These are phyloP conservation scores for Apodemus agrarius DNA, from an alignment of 2,797 vertebrate species.

Conservation along the genomic window DNA sequence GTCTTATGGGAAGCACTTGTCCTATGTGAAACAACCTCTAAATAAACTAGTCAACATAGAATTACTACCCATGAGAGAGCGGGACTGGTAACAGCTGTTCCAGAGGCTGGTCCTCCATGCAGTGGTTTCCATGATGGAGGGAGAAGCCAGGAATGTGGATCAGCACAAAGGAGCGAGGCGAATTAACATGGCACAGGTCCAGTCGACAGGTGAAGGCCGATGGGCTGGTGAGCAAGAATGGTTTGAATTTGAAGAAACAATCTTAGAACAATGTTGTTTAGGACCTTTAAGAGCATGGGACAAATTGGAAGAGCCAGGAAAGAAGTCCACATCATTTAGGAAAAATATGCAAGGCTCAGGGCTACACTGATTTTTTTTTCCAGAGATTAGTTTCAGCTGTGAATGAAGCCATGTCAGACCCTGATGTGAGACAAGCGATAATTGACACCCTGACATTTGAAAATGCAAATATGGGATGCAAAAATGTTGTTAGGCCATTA, in stretches of 20 bases:
- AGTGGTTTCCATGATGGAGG: background rate
- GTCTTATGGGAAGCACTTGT: background rate
- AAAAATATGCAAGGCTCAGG: background rate
- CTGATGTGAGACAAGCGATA: too few relatives aligned
- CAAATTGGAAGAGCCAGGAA: background rate
- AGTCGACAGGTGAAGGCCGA: background rate
- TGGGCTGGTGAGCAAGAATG: background rate
- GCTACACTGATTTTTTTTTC: too few relatives aligned
- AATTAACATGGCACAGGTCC: background rate
- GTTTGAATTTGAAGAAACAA: background rate
- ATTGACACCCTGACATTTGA: too few relatives aligned
- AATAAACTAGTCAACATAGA: background rate
- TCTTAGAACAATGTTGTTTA: background rate
- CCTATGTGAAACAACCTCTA: background rate
- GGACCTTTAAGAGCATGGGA: background rate
- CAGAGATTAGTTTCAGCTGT: too few relatives aligned
- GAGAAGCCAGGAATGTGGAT: background rate
- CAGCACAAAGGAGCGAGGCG: background rate
- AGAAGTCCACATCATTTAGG: background rate
- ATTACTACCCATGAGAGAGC: background rate
- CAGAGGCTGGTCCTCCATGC: background rate
- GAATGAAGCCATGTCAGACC: too few relatives aligned
- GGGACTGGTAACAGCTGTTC: background rate
- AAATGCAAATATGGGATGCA: too few relatives aligned
- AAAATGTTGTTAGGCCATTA: too few relatives aligned